Evolutionary conservation across 1,140 invertebrate genomes (phyloP).

Genomic region (Neotoxoptera formosana): DNA sequence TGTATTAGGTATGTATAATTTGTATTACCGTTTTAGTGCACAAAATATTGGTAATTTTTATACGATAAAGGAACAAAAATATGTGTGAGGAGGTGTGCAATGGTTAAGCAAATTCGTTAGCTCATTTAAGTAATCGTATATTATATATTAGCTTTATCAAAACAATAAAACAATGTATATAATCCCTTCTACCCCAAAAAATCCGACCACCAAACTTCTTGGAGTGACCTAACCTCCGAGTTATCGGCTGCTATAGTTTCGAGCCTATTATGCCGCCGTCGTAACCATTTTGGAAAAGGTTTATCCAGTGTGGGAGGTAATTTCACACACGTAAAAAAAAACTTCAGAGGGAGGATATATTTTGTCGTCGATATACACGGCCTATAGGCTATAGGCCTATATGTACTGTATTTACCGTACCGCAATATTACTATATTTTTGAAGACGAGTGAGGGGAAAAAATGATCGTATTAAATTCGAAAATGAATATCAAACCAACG

Average conservation of each 20-base stretch:
- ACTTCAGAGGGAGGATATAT: neutral
- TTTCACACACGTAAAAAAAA: neutral
- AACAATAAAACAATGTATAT: neutral
- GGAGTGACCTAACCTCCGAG: no score
- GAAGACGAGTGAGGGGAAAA: neutral
- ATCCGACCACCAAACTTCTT: no score
- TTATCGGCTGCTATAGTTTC: neutral
- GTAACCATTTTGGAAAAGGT: no score
- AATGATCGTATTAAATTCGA: neutral
- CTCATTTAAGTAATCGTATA: neutral
- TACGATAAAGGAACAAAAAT: neutral
- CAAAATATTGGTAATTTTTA: no score
- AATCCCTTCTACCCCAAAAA: neutral
- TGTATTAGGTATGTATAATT: no score
- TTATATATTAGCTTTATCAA: neutral
- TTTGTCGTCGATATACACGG: neutral
- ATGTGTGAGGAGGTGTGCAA: no score
- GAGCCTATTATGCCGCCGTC: neutral
- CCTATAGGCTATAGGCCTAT: neutral
- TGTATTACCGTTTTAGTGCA: no score
- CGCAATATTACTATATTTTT: neutral
- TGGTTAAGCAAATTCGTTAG: neutral
- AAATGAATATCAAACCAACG: conserved; percentile 19
- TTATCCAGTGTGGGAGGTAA: no score
- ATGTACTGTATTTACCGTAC: neutral